phyloP scores from a whole-genome alignment of 2,113 vertebrate species.

The Neodontobutis hainanensis region DNA sequence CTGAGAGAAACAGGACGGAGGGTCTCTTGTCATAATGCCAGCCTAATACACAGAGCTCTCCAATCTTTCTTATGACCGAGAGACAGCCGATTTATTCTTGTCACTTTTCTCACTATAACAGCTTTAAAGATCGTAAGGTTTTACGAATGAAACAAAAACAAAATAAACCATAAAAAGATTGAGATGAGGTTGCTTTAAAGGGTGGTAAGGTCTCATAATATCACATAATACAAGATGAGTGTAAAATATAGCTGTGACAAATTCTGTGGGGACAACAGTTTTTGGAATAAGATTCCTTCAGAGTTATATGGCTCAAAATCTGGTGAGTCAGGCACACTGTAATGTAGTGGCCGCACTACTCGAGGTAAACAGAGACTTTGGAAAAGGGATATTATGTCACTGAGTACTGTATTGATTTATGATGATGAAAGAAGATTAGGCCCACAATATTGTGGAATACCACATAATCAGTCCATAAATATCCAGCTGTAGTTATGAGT shows the following conservation, averaged over 20 bases:
- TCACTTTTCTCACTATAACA: not conserved
- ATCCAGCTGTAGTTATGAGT: constrained; percentile 6
- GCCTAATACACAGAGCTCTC: constrained; percentile 4
- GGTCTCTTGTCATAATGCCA: constrained; percentile 20
- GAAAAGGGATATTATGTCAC: too few relatives aligned
- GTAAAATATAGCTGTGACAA: too few relatives aligned
- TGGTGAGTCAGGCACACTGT: too few relatives aligned
- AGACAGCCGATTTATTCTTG: not conserved
- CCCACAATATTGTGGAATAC: constrained; percentile 10
- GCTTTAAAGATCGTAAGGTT: not conserved
- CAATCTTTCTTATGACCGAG: constrained; percentile 31
- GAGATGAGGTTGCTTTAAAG: not conserved
- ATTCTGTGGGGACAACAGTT: too few relatives aligned
- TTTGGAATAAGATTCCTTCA: too few relatives aligned
- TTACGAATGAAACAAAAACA: not conserved
- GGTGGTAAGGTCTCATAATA: too few relatives aligned
- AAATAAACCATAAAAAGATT: too few relatives aligned
- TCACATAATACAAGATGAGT: too few relatives aligned
- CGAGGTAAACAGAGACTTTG: constrained; percentile 4
- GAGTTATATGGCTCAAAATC: too few relatives aligned
- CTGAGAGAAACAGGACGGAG: constrained; percentile 38
- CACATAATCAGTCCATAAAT: constrained; percentile 26
- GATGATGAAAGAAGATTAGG: constrained; percentile 25
- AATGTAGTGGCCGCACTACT: too few relatives aligned
- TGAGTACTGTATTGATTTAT: constrained; percentile 36